Percentiles rank a stretch among this genome's conserved stretches.
Conservation (phyloP, 2,797 vertebrate genomes). For the Scomberomorus guttatus region DNA sequence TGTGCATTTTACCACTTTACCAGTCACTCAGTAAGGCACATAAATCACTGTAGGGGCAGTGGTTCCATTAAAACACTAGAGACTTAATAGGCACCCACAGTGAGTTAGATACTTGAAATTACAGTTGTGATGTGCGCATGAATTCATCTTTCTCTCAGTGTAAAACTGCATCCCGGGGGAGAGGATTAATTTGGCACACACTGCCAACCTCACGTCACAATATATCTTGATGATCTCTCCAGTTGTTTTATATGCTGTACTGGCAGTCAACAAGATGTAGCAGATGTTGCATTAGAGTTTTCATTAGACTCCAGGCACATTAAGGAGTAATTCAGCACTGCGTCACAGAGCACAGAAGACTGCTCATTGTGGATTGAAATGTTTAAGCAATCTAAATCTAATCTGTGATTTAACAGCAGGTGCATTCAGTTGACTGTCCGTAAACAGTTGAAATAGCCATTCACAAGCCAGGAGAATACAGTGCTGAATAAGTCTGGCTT, state of each 20-base stretch:
- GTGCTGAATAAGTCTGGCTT: neutral
- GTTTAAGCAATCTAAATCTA: neutral
- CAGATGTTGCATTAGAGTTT: slow-evolving; percentile 30
- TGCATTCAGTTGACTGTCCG: neutral
- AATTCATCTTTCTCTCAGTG: slow-evolving; percentile 19
- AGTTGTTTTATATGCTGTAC: slow-evolving; percentile 14
- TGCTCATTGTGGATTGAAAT: neutral
- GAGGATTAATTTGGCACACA: slow-evolving; percentile 9
- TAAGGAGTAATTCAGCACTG: neutral
- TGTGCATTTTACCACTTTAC: neutral
- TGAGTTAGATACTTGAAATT: neutral
- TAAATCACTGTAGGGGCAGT: slow-evolving; percentile 1
- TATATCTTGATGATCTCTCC: slow-evolving; percentile 14
- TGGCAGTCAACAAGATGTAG: neutral
- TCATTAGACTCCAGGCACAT: slow-evolving; percentile 4
- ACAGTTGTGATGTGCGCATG: neutral
- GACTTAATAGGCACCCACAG: neutral
- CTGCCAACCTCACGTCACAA: neutral
- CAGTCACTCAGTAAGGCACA: neutral
- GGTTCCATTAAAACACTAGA: slow-evolving; percentile 2
- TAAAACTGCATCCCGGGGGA: neutral
- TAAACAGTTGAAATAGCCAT: neutral
- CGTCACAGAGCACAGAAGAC: neutral
- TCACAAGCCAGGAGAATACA: neutral
- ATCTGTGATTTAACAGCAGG: neutral